These are phyloP conservation scores for Scaptomyza caliginosa DNA, from an alignment of 2,888 invertebrate species.

Conservation along the genomic window DNA sequence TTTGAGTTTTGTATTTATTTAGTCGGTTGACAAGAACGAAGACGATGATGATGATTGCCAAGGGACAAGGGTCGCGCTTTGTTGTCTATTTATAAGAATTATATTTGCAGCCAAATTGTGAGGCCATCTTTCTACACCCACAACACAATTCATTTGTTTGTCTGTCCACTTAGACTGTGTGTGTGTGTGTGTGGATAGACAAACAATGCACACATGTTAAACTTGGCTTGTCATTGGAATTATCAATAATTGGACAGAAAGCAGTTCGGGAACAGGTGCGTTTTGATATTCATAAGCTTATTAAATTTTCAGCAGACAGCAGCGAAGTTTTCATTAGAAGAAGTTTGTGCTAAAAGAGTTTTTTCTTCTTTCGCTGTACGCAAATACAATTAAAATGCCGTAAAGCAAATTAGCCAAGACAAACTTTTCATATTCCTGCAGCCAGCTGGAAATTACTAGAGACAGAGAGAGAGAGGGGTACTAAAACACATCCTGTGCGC, in stretches of 20 bases:
- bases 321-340: slow-evolving; percentile 19
- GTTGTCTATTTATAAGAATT: slow-evolving; percentile 77
- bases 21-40: slow-evolving; percentile 52
- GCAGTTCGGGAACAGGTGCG: slow-evolving; percentile 54
- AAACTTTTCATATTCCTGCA: slow-evolving; percentile 74
- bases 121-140: not conserved
- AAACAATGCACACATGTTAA: slow-evolving; percentile 46
- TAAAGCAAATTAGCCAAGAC: slow-evolving; percentile 78
- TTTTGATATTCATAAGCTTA: slow-evolving; percentile 74
- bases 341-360: not conserved
- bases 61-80: slow-evolving; percentile 75
- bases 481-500: slow-evolving; percentile 73
- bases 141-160: not conserved
- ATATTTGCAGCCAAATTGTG: slow-evolving; percentile 70
- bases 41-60: slow-evolving; percentile 63
- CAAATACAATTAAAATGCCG: slow-evolving; percentile 78
- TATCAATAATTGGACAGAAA: slow-evolving; percentile 68
- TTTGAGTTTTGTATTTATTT: slow-evolving; percentile 62
- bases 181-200: no score
- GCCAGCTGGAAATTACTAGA: slow-evolving; percentile 69
- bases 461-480: slow-evolving; percentile 39
- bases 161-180: not conserved
- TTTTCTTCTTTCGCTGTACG: no score
- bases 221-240: slow-evolving; percentile 58
- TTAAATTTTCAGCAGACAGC: slow-evolving; percentile 68